phyloP scores from a whole-genome alignment of 1,140 invertebrate species.

The Notospermus geniculatus region DNA sequence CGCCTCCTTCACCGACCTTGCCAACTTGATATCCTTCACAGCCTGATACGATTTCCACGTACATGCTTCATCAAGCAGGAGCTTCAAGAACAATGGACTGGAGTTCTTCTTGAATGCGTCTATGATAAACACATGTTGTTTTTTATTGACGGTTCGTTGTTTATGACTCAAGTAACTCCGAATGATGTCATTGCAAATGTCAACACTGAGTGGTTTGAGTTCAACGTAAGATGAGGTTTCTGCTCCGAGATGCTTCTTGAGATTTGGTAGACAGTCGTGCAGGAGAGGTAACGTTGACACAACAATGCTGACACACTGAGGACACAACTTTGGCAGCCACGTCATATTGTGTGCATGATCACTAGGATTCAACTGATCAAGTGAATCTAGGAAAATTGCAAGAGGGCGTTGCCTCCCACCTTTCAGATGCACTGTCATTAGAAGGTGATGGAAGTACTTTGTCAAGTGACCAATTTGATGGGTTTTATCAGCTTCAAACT shows the following conservation, averaged over 20 bases:
- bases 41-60: slow-evolving; percentile 37
- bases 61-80: slow-evolving; percentile 40
- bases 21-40: slow-evolving; percentile 21
- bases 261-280: slow-evolving; percentile 38
- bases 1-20: slow-evolving; percentile 30
- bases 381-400: slow-evolving; percentile 50
- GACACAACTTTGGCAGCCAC: slow-evolving; percentile 46
- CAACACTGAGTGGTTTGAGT: slow-evolving; percentile 30
- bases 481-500: slow-evolving; percentile 10
- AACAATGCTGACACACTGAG: slow-evolving; percentile 65
- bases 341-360: slow-evolving; percentile 39
- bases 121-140: slow-evolving; percentile 32
- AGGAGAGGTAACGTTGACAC: slow-evolving; percentile 59
- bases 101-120: slow-evolving; percentile 28
- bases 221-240: slow-evolving; percentile 30
- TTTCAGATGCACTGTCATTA: background rate
- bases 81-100: slow-evolving; percentile 42
- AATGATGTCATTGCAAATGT: slow-evolving; percentile 35
- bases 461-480: slow-evolving; percentile 12
- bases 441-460: slow-evolving; percentile 4
- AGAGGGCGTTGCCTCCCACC: slow-evolving; percentile 34
- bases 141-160: slow-evolving; percentile 30
- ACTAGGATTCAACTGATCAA: slow-evolving; percentile 44
- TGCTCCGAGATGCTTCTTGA: slow-evolving; percentile 29
- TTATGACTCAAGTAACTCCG: slow-evolving; percentile 31